These are phyloP conservation scores for Girardinus metallicus DNA, from an alignment of 2,797 vertebrate species.

Conservation along the genomic window DNA sequence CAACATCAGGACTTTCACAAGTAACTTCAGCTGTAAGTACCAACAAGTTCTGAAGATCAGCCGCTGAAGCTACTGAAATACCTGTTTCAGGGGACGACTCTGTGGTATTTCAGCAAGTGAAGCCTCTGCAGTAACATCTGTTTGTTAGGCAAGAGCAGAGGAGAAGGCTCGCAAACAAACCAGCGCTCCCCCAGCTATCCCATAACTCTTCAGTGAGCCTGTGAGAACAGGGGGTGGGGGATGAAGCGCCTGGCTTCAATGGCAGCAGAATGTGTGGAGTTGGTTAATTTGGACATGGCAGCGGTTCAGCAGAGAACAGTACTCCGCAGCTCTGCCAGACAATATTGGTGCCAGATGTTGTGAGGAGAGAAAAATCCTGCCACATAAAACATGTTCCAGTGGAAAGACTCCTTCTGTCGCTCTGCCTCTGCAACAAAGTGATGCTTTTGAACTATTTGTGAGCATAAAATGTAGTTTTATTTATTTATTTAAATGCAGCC, in stretches of 20 bases:
- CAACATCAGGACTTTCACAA: neutral
- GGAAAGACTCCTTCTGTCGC: conserved; percentile 71
- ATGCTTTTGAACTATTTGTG: conserved; percentile 73
- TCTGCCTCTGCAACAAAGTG: conserved; percentile 58
- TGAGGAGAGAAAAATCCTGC: conserved; percentile 79
- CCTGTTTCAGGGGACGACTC: neutral
- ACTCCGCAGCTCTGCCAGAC: conserved; percentile 74
- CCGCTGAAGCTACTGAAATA: neutral
- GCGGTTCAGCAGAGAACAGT: conserved; percentile 82
- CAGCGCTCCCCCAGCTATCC: conserved; percentile 55
- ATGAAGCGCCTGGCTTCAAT: conserved; percentile 78
- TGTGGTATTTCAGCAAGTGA: conserved; percentile 25
- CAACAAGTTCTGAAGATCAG: conserved; percentile 3
- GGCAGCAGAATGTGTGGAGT: conserved; percentile 80
- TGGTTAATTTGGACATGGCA: conserved; percentile 86
- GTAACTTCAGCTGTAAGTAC: neutral
- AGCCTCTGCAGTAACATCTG: conserved; percentile 57
- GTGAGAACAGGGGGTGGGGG: conserved; percentile 33
- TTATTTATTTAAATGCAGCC: conserved; percentile 50
- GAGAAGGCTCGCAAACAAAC: conserved; percentile 62
- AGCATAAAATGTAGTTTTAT: conserved; percentile 38
- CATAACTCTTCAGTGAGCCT: conserved; percentile 62
- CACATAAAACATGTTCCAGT: conserved; percentile 82
- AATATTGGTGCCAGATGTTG: conserved; percentile 90
- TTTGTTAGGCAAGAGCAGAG: conserved; percentile 60